Conservation (phyloP, 2,797 vertebrate genomes). For the Iguana delicatissima region DNA sequence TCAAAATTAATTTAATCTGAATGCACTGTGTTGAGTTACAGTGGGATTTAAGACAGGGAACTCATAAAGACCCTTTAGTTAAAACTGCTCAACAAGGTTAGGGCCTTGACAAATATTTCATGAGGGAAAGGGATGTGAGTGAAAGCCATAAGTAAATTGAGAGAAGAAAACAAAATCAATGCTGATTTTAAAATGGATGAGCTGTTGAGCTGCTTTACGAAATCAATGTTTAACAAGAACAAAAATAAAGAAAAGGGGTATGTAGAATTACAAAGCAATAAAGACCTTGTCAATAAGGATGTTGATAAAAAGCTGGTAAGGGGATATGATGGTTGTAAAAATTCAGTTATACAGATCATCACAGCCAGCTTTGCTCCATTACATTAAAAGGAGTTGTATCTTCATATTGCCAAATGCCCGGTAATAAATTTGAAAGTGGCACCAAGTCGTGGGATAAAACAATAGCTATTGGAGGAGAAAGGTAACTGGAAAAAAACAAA, state of each 20-base stretch:
- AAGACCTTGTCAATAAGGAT: background rate
- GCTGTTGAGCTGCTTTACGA: conserved; percentile 17
- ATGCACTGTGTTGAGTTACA: background rate
- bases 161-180: conserved; percentile 34
- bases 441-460: background rate
- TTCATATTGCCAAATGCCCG: background rate
- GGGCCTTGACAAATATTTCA: conserved; percentile 10
- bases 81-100: background rate
- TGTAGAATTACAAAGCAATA: conserved; percentile 12
- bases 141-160: conserved; percentile 10
- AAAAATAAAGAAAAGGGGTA: background rate
- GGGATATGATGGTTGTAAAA: background rate
- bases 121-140: background rate
- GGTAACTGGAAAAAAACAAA: background rate
- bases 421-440: background rate
- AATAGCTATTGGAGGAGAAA: too few species aligned
- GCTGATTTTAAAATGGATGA: conserved; percentile 24
- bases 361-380: background rate
- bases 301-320: background rate
- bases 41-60: conserved; percentile 3
- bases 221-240: conserved; percentile 26
- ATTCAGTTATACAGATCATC: background rate
- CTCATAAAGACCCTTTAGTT: background rate
- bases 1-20: background rate
- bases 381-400: background rate